These are phyloP conservation scores for Alfaro cultratus DNA, from an alignment of 2,797 vertebrate genomes.

Conservation along the genomic window DNA sequence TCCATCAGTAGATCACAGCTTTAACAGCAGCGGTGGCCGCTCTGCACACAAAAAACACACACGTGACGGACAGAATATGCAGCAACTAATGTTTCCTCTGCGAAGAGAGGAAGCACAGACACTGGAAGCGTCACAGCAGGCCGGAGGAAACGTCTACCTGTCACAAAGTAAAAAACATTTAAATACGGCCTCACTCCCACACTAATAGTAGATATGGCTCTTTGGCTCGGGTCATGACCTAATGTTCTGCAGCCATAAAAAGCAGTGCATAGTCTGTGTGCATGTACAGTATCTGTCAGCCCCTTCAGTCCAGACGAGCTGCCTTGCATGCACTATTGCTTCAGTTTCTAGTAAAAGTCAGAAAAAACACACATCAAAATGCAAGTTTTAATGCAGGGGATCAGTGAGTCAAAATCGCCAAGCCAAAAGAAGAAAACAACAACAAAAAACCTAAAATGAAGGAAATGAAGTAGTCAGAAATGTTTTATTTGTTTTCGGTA, in stretches of 20 bases:
- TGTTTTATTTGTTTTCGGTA: no score
- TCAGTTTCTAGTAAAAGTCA: not conserved
- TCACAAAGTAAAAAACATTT: slow-evolving; percentile 55
- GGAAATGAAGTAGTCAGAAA: no score
- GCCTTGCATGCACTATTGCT: slow-evolving; percentile 19
- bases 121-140: slow-evolving; percentile 30
- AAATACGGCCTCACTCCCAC: slow-evolving; percentile 50
- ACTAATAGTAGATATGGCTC: slow-evolving; percentile 59
- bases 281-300: slow-evolving; percentile 36
- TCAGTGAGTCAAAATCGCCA: no score
- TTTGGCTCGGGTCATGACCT: slow-evolving; percentile 64
- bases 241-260: slow-evolving; percentile 75
- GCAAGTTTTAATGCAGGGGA: not conserved
- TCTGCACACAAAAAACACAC: slow-evolving; percentile 28
- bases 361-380: not conserved
- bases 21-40: slow-evolving; percentile 48
- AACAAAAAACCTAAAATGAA: no score
- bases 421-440: no score
- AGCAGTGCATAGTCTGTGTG: slow-evolving; percentile 58
- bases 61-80: not conserved
- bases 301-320: slow-evolving; percentile 49
- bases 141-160: slow-evolving; percentile 50
- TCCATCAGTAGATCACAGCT: slow-evolving; percentile 66
- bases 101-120: slow-evolving; percentile 25
- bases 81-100: not conserved